A percentile compares a stretch with the other conserved stretches of the same genome.
These are phyloP conservation scores for Chiloscyllium plagiosum DNA, from an alignment of 2,113 vertebrate species.

Conservation along the genomic window DNA sequence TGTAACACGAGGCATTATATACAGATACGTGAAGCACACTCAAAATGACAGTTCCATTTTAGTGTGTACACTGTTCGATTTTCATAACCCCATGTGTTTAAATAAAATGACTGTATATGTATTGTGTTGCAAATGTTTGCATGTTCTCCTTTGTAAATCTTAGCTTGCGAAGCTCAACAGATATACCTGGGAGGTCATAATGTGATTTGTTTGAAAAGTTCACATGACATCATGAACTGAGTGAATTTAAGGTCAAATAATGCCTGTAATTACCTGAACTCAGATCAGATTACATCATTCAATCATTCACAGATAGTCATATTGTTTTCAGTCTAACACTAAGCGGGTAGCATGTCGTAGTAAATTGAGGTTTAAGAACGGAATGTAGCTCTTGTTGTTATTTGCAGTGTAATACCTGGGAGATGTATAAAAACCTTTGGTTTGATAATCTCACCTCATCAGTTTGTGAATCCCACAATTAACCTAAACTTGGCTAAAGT, in stretches of 20 bases:
- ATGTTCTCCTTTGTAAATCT: not conserved
- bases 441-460: not conserved
- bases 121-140: not conserved
- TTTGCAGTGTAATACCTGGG: not conserved
- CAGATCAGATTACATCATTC: conserved; percentile 1
- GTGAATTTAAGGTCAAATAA: not conserved
- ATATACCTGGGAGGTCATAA: not conserved
- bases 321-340: not conserved
- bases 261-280: not conserved
- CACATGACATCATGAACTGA: not conserved
- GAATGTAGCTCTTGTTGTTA: not conserved
- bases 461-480: not conserved
- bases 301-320: not conserved
- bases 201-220: not conserved
- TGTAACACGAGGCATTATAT: not conserved
- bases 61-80: not conserved
- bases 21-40: not conserved
- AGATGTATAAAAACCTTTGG: not conserved
- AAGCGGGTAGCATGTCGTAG: not conserved
- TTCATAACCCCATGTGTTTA: not conserved
- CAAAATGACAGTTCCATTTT: not conserved
- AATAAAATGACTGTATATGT: not conserved
- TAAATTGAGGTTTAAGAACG: not conserved
- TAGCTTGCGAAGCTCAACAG: not conserved
- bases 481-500: not conserved